Evolutionary conservation across 2,113 vertebrate species (phyloP).

Genomic region (Pithys albifrons): DNA sequence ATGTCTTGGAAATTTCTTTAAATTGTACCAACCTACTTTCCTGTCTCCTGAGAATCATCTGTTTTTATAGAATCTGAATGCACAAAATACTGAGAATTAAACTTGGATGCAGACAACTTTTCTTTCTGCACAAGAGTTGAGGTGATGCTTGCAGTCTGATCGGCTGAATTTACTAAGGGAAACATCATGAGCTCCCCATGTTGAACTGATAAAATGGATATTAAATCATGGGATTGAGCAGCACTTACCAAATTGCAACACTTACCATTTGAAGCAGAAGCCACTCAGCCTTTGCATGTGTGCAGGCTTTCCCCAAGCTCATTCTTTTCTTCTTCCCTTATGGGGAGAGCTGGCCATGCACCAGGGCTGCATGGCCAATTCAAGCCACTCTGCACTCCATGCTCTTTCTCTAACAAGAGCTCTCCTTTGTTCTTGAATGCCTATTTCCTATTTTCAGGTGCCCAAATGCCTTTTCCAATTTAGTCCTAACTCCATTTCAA

Average conservation of each 20-base stretch:
- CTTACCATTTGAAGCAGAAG: background rate
- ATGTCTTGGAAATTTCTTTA: background rate
- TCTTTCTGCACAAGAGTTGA: background rate
- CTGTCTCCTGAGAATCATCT: background rate
- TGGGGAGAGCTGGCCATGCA: background rate
- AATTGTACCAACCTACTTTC: background rate
- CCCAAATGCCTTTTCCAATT: conserved; percentile 36
- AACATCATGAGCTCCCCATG: background rate
- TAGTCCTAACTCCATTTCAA: background rate
- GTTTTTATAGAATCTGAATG: background rate
- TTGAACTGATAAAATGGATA: background rate
- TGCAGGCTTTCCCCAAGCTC: background rate
- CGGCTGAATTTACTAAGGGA: background rate
- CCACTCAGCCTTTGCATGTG: background rate
- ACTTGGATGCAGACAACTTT: background rate
- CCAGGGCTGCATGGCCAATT: background rate
- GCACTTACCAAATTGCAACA: background rate
- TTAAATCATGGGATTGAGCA: background rate
- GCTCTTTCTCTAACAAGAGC: background rate
- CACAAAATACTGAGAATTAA: background rate
- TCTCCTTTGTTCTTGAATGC: conserved; percentile 1
- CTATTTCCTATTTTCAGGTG: conserved; percentile 30
- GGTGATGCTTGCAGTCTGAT: background rate
- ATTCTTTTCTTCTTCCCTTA: background rate
- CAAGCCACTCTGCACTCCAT: background rate